Conservation (phyloP, 2,113 vertebrate genomes). For the Reinhardtius hippoglossoides region DNA sequence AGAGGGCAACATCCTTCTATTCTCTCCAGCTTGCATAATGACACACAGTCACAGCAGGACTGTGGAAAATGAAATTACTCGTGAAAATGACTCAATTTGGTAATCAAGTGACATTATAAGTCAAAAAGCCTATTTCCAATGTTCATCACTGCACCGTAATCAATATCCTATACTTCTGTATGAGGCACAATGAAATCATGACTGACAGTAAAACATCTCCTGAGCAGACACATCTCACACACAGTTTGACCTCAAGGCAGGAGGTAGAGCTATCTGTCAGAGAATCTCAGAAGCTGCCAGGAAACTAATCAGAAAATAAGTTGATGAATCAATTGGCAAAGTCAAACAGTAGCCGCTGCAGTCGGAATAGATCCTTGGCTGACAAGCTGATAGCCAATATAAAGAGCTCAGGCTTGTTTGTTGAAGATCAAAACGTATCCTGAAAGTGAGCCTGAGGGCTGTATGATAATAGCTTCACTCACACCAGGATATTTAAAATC, state of each 20-base stretch:
- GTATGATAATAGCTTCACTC: slow-evolving; percentile 58
- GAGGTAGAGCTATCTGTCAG: slow-evolving; percentile 62
- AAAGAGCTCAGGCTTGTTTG: slow-evolving; percentile 63
- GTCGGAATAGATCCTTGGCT: slow-evolving; percentile 42
- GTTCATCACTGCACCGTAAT: slow-evolving; percentile 46
- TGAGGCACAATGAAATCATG: slow-evolving; percentile 44
- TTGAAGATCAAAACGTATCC: slow-evolving; percentile 60
- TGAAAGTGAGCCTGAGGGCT: slow-evolving; percentile 66
- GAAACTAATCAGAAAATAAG: slow-evolving; percentile 69
- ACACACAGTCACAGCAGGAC: slow-evolving; percentile 24
- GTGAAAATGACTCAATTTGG: slow-evolving; percentile 52
- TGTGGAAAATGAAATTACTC: slow-evolving; percentile 58
- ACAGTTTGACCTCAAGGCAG: slow-evolving; percentile 73
- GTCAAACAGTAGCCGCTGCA: slow-evolving; percentile 42
- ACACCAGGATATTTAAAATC: slow-evolving; percentile 63
- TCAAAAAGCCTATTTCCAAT: slow-evolving; percentile 49
- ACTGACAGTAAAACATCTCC: slow-evolving; percentile 57
- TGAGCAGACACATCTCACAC: slow-evolving; percentile 68
- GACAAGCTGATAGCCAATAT: slow-evolving; percentile 49
- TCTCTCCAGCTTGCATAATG: slow-evolving; percentile 32
- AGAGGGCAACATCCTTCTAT: slow-evolving; percentile 69
- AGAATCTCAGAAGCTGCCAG: slow-evolving; percentile 57
- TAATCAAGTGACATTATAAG: slow-evolving; percentile 60
- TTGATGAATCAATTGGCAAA: slow-evolving; percentile 67
- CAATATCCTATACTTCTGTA: slow-evolving; percentile 53